Percentiles rank a stretch among this genome's conserved stretches.
phyloP scores from a whole-genome alignment of 2,888 invertebrate genomes.

The Orchesella flavescens region DNA sequence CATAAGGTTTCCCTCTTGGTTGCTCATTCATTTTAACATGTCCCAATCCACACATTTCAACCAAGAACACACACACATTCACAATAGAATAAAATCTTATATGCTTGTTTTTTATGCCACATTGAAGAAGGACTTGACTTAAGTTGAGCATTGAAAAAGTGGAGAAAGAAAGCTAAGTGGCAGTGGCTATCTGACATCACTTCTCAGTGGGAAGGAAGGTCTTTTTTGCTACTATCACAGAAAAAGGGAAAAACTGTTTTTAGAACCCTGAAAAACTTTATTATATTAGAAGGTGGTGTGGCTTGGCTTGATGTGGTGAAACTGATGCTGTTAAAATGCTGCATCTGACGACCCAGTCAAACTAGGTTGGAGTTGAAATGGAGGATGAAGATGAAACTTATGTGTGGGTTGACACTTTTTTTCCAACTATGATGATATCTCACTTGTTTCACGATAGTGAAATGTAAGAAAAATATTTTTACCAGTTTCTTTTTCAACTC shows the following conservation, averaged over 20 bases:
- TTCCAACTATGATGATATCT: slow-evolving; percentile 39
- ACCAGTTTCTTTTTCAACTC: too few relatives aligned
- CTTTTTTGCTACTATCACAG: background rate
- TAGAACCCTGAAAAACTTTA: background rate
- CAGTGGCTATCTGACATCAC: background rate
- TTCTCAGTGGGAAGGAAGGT: too few relatives aligned
- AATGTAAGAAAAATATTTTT: background rate
- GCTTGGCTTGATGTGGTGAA: background rate
- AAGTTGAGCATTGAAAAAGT: background rate
- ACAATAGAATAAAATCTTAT: slow-evolving; percentile 28
- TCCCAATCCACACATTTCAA: slow-evolving; percentile 47
- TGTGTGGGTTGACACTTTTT: slow-evolving; percentile 41
- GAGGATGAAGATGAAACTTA: slow-evolving; percentile 22
- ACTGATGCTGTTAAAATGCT: slow-evolving; percentile 10
- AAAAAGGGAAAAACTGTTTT: background rate
- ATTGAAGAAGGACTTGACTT: slow-evolving; percentile 11
- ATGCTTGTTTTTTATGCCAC: slow-evolving; percentile 27
- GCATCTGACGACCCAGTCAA: slow-evolving; percentile 12
- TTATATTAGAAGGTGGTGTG: background rate
- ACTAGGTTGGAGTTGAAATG: slow-evolving; percentile 12
- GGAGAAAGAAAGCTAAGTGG: background rate
- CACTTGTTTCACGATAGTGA: slow-evolving; percentile 32
- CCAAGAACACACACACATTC: slow-evolving; percentile 12
- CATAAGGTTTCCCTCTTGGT: slow-evolving; percentile 44
- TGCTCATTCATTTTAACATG: slow-evolving; percentile 48